A percentile compares a stretch with the other conserved stretches of the same genome.
These are phyloP conservation scores for Vicugna pacos DNA, from an alignment of 2,113 vertebrate species.

Conservation along the genomic window DNA sequence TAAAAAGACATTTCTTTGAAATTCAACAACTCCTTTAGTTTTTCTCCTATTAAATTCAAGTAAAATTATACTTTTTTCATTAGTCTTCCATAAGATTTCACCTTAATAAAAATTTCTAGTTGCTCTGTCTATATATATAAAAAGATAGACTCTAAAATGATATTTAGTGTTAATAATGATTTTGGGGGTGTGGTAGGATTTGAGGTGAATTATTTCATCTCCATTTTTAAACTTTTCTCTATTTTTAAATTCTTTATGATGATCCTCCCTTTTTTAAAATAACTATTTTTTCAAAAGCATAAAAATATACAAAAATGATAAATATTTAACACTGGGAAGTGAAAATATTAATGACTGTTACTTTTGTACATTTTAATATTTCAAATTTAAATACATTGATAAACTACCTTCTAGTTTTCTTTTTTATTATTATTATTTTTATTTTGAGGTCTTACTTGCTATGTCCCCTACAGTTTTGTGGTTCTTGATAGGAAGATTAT, in stretches of 20 bases:
- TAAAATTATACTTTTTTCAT: slow-evolving; percentile 23
- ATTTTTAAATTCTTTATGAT: neutral
- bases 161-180: neutral
- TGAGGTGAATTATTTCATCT: neutral
- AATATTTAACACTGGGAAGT: slow-evolving; percentile 8
- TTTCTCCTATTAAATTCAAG: slow-evolving; percentile 52
- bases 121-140: neutral
- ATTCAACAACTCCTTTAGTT: neutral
- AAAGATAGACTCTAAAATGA: neutral
- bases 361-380: neutral
- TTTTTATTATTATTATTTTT: neutral
- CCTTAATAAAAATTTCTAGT: slow-evolving; percentile 47
- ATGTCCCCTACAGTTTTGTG: neutral
- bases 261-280: neutral
- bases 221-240: neutral
- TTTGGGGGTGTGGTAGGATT: neutral
- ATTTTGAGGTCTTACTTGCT: neutral
- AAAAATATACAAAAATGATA: slow-evolving; percentile 4
- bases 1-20: slow-evolving; percentile 34
- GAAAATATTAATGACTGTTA: neutral
- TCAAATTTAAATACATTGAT: neutral
- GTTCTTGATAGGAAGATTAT: neutral
- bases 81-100: neutral
- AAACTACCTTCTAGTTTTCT: neutral
- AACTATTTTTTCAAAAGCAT: neutral